Conservation (phyloP, 2,113 vertebrate genomes). For the Peucedramus taeniatus region DNA sequence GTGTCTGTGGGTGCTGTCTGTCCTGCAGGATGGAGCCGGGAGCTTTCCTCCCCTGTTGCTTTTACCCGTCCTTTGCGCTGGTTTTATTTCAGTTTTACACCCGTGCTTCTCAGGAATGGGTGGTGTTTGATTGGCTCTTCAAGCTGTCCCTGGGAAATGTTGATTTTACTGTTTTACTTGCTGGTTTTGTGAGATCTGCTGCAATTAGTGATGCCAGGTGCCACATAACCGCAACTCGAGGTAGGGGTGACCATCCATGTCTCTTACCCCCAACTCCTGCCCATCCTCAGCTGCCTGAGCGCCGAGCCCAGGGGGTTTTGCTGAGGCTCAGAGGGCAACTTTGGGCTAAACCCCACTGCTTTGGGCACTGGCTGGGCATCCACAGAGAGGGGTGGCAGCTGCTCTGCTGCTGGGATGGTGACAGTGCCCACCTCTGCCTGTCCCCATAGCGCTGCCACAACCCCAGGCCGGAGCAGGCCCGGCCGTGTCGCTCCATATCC, state of each 20-base stretch:
- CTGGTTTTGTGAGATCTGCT: background rate
- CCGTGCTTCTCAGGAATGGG: accelerated
- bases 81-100: background rate
- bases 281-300: background rate
- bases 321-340: background rate
- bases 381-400: background rate
- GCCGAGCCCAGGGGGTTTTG: accelerated
- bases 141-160: accelerated
- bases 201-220: accelerated
- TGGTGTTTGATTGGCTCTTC: accelerated
- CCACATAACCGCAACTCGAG: accelerated
- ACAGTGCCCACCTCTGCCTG: accelerated
- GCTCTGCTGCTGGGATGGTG: accelerated
- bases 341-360: background rate
- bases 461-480: accelerated
- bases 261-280: background rate
- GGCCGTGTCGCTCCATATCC: accelerated
- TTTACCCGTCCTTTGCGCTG: background rate
- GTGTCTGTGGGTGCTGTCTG: background rate
- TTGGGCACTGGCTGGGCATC: background rate
- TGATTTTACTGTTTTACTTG: accelerated
- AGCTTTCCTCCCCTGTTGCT: background rate
- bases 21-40: background rate
- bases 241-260: accelerated
- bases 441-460: background rate